These are phyloP conservation scores for Melanotaenia boesemani DNA, from an alignment of 2,797 vertebrate species.

Conservation along the genomic window DNA sequence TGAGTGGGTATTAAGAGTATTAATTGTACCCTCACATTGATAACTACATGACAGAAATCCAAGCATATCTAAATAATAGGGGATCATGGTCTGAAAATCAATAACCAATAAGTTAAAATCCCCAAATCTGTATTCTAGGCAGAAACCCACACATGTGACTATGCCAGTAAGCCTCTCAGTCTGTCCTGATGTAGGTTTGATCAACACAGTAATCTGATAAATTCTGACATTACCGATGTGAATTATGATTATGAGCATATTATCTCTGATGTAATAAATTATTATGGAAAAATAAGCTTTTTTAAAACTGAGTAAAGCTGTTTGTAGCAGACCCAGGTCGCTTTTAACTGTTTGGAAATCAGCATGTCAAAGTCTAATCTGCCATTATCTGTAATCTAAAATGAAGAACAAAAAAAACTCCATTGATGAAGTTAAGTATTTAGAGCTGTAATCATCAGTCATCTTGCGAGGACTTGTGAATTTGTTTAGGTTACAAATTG, in stretches of 20 bases:
- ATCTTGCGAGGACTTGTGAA: too few species aligned
- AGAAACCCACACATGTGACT: conserved; percentile 40
- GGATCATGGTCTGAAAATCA: conserved; percentile 47
- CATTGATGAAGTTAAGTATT: neutral
- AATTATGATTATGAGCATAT: conserved; percentile 67
- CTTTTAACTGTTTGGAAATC: conserved; percentile 45
- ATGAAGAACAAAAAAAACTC: neutral
- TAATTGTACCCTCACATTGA: conserved; percentile 70
- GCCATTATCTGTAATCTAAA: conserved; percentile 43
- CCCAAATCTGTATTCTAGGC: conserved; percentile 63
- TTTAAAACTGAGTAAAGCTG: conserved; percentile 43
- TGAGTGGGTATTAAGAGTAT: conserved; percentile 60
- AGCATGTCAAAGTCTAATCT: conserved; percentile 38
- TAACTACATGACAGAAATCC: conserved; percentile 77
- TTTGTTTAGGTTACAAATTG: too few species aligned
- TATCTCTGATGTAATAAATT: conserved; percentile 58
- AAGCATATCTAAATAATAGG: conserved; percentile 78
- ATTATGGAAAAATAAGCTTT: conserved; percentile 59
- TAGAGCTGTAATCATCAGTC: neutral
- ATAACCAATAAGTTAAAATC: conserved; percentile 49
- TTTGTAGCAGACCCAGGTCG: conserved; percentile 42
- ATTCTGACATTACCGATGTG: conserved; percentile 59
- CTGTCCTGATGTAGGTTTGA: conserved; percentile 59
- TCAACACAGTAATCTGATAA: conserved; percentile 68
- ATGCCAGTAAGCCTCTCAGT: conserved; percentile 65